phyloP scores from a whole-genome alignment of 64 coral and sea anemone species.

The Cladopsammia gracilis region DNA sequence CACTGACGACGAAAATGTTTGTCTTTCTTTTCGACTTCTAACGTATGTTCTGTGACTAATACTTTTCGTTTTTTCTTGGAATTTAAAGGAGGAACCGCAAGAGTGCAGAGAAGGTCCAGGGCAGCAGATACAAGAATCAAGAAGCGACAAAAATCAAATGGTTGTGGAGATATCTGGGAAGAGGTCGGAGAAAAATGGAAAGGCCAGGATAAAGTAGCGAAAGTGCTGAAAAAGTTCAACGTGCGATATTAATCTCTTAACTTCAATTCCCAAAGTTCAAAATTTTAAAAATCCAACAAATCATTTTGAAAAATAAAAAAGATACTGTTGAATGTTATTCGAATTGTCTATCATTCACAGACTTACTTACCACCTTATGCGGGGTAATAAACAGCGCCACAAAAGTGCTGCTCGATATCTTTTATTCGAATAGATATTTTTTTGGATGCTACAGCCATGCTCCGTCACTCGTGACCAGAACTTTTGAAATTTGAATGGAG shows the following conservation, averaged over 20 bases:
- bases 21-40: not conserved
- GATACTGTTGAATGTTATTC: no score
- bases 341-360: no score
- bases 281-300: no score
- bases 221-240: slow-evolving; percentile 86
- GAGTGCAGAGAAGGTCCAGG: not conserved
- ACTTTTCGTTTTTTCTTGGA: not conserved
- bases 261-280: not conserved
- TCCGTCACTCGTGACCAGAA: no score
- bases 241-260: slow-evolving; percentile 65
- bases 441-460: no score
- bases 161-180: slow-evolving; percentile 74
- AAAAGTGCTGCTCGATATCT: no score
- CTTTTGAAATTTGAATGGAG: no score
- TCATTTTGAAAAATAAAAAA: no score
- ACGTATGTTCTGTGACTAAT: not conserved
- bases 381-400: no score
- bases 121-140: slow-evolving; percentile 48
- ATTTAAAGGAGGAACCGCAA: slow-evolving; percentile 1
- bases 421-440: no score
- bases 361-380: no score
- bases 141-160: not conserved
- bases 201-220: slow-evolving; percentile 74
- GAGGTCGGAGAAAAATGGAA: slow-evolving; percentile 82
- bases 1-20: not conserved